These are phyloP conservation scores for Ochlodes sylvanus DNA, from an alignment of 2,888 invertebrate species.

Conservation along the genomic window DNA sequence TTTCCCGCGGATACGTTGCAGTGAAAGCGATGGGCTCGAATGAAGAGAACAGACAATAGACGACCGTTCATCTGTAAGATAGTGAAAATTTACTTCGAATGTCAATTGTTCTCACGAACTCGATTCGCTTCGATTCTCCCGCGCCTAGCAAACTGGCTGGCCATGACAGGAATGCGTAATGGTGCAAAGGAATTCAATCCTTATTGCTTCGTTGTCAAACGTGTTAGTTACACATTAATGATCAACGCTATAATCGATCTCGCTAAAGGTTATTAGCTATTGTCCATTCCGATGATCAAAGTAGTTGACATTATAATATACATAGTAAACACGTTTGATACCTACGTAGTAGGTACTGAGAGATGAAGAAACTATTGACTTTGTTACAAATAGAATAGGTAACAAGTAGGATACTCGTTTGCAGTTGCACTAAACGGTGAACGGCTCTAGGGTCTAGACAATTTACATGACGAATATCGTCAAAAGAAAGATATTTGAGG, in stretches of 20 bases:
- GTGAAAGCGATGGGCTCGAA: slow-evolving; percentile 42
- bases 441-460: too few species aligned
- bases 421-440: too few species aligned
- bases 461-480: too few species aligned
- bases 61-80: slow-evolving; percentile 47
- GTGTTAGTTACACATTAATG: slow-evolving; percentile 29
- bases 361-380: too few species aligned
- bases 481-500: too few species aligned
- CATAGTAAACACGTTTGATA: too few species aligned
- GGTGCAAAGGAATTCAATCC: slow-evolving; percentile 28
- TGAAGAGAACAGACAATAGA: slow-evolving; percentile 43
- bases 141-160: slow-evolving; percentile 40
- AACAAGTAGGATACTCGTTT: too few species aligned
- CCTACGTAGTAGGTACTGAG: too few species aligned
- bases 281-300: slow-evolving; percentile 9
- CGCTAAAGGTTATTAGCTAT: slow-evolving; percentile 31
- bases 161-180: slow-evolving; percentile 43
- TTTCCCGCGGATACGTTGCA: slow-evolving; percentile 33
- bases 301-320: slow-evolving; percentile 9
- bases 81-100: slow-evolving; percentile 52
- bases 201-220: slow-evolving; percentile 31
- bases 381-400: too few species aligned
- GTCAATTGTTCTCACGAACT: slow-evolving; percentile 52
- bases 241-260: slow-evolving; percentile 29
- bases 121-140: slow-evolving; percentile 49